Conservation (phyloP, 1,140 invertebrate genomes). For the Vanessa tameamea region DNA sequence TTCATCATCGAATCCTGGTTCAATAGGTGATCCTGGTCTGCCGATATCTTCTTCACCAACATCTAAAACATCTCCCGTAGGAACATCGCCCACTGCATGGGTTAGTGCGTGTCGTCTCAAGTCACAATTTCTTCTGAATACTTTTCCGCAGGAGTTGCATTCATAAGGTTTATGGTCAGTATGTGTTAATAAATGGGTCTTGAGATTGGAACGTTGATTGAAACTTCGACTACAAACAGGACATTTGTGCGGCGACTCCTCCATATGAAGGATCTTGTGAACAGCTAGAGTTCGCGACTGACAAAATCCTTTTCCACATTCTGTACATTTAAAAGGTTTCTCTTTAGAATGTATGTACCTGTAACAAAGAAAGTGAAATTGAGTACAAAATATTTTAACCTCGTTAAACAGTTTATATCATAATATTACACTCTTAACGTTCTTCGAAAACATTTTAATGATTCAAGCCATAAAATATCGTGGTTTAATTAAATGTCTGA, state of each 20-base stretch:
- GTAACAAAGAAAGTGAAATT: conserved; percentile 76
- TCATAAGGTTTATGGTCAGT: conserved; percentile 97
- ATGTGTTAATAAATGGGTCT: conserved; percentile 96
- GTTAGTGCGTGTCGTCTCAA: conserved; percentile 91
- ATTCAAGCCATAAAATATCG: conserved; percentile 63
- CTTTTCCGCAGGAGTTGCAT: conserved; percentile 94
- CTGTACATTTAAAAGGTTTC: conserved; percentile 97
- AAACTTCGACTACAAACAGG: conserved; percentile 93
- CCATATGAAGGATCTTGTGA: conserved; percentile 95
- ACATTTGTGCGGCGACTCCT: conserved; percentile 95
- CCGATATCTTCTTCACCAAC: conserved; percentile 84
- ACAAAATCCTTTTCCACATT: conserved; percentile 98
- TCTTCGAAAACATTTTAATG: conserved; percentile 54
- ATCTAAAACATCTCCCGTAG: conserved; percentile 85
- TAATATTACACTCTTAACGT: conserved; percentile 39
- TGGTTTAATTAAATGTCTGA: conserved; percentile 71
- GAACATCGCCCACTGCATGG: conserved; percentile 91
- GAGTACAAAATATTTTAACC: conserved; percentile 35
- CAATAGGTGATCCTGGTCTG: conserved; percentile 74
- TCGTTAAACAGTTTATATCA: conserved; percentile 30
- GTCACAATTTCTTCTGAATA: conserved; percentile 92
- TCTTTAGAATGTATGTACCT: conserved; percentile 99
- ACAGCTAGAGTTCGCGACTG: conserved; percentile 96
- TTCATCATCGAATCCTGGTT: conserved; percentile 82
- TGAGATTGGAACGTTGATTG: conserved; percentile 95